phyloP scores from a whole-genome alignment of 1,140 invertebrate species.

The Marisa cornuarietis region DNA sequence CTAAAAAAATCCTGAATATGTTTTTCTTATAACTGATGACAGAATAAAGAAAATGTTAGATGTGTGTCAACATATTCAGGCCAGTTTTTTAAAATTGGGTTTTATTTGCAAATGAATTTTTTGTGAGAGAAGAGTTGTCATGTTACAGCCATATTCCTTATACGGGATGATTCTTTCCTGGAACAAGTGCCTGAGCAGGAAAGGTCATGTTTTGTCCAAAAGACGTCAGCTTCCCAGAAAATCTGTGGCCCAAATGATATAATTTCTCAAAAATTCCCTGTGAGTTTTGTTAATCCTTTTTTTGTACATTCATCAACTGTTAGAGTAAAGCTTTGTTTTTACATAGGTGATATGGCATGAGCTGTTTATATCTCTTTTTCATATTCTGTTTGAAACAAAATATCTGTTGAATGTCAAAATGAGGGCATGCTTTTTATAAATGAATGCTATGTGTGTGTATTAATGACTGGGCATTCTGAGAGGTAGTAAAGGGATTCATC shows the following conservation, averaged over 20 bases:
- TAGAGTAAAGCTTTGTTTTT: background rate
- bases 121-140: too few relatives aligned
- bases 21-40: too few relatives aligned
- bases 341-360: background rate
- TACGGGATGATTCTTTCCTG: slow-evolving; percentile 54
- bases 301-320: background rate
- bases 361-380: background rate
- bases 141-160: slow-evolving; percentile 54
- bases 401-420: too few relatives aligned
- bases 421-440: too few relatives aligned
- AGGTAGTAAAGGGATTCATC: slow-evolving; percentile 1
- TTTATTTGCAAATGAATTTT: too few relatives aligned
- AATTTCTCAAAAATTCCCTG: slow-evolving; percentile 57
- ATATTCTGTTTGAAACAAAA: too few relatives aligned
- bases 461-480: background rate
- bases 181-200: slow-evolving; percentile 46
- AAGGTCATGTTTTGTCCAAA: slow-evolving; percentile 45
- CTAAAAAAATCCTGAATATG: too few relatives aligned
- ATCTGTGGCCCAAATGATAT: slow-evolving; percentile 45
- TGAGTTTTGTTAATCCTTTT: slow-evolving; percentile 35
- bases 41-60: too few relatives aligned
- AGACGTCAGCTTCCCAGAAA: slow-evolving; percentile 49
- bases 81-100: too few relatives aligned
- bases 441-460: background rate
- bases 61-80: too few relatives aligned